phyloP scores from a whole-genome alignment of 2,888 invertebrate genomes.

The Micropterix aruncella region DNA sequence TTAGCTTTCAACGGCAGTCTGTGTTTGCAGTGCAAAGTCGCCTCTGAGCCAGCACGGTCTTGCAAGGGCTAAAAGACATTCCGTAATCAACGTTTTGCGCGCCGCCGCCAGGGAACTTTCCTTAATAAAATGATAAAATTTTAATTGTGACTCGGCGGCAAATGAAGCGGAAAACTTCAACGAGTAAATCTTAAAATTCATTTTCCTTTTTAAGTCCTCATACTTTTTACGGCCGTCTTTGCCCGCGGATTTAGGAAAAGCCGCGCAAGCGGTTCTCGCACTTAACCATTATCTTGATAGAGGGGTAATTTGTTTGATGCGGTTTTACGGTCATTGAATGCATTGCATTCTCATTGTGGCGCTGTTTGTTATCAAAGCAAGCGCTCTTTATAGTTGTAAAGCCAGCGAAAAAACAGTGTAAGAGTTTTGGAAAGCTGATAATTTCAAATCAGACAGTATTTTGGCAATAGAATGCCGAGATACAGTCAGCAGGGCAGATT shows the following conservation, averaged over 20 bases:
- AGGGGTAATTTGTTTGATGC: neutral
- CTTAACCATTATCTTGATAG: neutral
- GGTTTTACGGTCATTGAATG: too few species aligned
- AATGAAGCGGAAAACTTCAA: neutral
- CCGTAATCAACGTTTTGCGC: conserved; percentile 10
- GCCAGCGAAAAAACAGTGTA: too few species aligned
- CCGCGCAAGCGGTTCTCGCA: neutral
- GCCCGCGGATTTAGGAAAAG: neutral
- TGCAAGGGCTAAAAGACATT: conserved; percentile 6
- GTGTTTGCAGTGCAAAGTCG: too few species aligned
- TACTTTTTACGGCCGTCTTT: neutral
- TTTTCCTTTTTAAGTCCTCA: neutral
- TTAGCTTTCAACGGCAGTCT: too few species aligned
- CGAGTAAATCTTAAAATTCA: neutral
- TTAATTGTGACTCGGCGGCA: neutral
- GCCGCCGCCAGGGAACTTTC: conserved; percentile 8
- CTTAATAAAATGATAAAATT: conserved; percentile 11
- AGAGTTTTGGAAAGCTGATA: too few species aligned
- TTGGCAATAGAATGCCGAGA: too few species aligned
- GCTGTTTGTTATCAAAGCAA: too few species aligned
- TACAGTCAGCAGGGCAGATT: too few species aligned
- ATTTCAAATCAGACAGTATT: too few species aligned
- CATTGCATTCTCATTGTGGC: too few species aligned
- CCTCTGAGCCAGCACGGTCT: conserved; percentile 4
- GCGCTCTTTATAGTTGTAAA: too few species aligned